These are phyloP conservation scores for Thomomys bottae DNA, from an alignment of 2,113 vertebrate genomes.

Conservation along the genomic window DNA sequence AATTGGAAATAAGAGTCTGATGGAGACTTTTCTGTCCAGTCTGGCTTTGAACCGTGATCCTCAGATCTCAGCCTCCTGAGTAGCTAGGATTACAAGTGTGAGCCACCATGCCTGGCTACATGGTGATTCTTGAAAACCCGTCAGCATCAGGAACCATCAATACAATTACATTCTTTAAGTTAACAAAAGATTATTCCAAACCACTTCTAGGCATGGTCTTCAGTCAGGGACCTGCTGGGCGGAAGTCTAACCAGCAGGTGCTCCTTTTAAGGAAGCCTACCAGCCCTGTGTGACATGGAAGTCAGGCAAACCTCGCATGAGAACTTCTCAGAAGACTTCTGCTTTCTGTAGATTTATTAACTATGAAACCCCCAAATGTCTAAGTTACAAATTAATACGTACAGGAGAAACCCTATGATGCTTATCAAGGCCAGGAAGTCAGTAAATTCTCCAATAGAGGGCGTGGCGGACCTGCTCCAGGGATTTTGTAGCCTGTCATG, in stretches of 20 bases:
- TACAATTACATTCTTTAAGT: too few relatives aligned
- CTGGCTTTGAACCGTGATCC: too few relatives aligned
- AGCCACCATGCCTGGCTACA: not conserved
- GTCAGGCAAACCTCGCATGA: not conserved
- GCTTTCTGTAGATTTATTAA: conserved; percentile 33
- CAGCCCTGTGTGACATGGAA: not conserved
- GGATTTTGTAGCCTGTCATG: conserved; percentile 89
- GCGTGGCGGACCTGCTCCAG: conserved; percentile 88
- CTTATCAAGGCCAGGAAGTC: conserved; percentile 40
- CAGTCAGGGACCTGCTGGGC: too few relatives aligned
- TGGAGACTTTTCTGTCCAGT: too few relatives aligned
- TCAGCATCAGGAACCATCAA: too few relatives aligned
- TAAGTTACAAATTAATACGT: conserved; percentile 4
- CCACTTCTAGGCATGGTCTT: too few relatives aligned
- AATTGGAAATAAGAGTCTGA: too few relatives aligned
- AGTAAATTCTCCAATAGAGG: conserved; percentile 83
- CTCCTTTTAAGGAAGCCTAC: rapidly evolving
- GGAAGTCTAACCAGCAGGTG: too few relatives aligned
- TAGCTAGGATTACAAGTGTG: too few relatives aligned
- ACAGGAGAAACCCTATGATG: conserved; percentile 18
- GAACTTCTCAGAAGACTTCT: not conserved
- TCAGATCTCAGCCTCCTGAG: too few relatives aligned
- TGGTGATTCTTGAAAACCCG: not conserved
- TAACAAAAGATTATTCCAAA: not conserved
- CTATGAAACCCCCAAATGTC: conserved; percentile 63